Conservation (phyloP, 2,888 invertebrate species). For the Acrocera orbiculus region DNA sequence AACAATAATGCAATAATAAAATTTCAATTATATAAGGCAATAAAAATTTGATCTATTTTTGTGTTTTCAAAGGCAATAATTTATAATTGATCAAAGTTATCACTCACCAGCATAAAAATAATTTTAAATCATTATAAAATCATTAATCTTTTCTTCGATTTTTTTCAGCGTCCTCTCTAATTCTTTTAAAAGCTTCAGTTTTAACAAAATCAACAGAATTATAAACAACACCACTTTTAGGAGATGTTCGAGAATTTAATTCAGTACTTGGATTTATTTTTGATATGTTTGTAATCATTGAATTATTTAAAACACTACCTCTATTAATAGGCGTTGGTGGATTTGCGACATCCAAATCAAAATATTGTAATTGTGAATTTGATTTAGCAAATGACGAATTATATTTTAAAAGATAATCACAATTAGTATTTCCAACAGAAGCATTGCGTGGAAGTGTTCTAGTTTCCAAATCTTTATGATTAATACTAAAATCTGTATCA, state of each 20-base stretch:
- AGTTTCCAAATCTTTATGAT: slow-evolving; percentile 18
- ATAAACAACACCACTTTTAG: slow-evolving; percentile 47
- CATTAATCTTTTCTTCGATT: slow-evolving; percentile 30
- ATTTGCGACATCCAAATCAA: slow-evolving; percentile 58
- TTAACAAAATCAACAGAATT: slow-evolving; percentile 88
- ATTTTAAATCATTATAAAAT: too few species aligned
- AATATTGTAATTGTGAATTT: slow-evolving; percentile 48
- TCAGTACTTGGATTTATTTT: slow-evolving; percentile 17
- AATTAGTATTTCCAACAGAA: slow-evolving; percentile 11
- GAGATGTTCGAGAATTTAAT: slow-evolving; percentile 27
- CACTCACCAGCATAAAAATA: too few species aligned
- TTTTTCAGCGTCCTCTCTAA: slow-evolving; percentile 60
- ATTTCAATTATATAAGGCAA: too few species aligned
- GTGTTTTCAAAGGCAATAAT: too few species aligned
- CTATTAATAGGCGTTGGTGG: slow-evolving; percentile 29
- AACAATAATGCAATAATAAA: too few species aligned
- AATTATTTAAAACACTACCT: slow-evolving; percentile 12
- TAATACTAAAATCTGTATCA: slow-evolving; percentile 14
- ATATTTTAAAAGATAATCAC: background rate
- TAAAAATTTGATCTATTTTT: too few species aligned
- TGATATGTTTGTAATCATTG: slow-evolving; percentile 18
- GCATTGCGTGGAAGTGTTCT: slow-evolving; percentile 27
- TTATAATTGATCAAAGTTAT: too few species aligned
- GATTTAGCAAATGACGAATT: slow-evolving; percentile 1
- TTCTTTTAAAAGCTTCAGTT: slow-evolving; percentile 82